Evolutionary conservation across 1,140 invertebrate genomes (phyloP).

Genomic region (Drosophila repleta): DNA sequence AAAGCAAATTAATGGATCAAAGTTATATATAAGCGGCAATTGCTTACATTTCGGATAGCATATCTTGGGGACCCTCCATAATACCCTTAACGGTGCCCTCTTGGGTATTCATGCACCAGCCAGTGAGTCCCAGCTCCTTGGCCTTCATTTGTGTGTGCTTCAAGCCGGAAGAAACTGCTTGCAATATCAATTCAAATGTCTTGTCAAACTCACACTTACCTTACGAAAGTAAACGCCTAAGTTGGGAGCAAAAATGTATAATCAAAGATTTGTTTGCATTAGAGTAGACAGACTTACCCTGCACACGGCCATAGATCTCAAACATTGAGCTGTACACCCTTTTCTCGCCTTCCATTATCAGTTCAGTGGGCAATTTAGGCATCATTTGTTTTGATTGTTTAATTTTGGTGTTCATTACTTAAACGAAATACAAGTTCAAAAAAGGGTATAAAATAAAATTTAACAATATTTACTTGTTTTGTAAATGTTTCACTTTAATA

Average conservation of each 20-base stretch:
- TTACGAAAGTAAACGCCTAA: constrained; percentile 59
- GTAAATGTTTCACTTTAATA: background rate
- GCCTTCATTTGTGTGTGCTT: constrained; percentile 60
- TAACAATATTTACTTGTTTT: background rate
- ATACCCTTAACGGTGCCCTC: constrained; percentile 58
- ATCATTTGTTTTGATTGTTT: constrained; percentile 20
- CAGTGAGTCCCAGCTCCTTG: constrained; percentile 43
- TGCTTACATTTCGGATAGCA: constrained; percentile 57
- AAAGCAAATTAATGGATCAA: background rate
- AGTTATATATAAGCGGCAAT: background rate
- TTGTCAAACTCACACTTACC: constrained; percentile 14
- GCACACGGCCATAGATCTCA: constrained; percentile 56
- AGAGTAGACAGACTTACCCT: constrained; percentile 41
- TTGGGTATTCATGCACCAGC: constrained; percentile 68
- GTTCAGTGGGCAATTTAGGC: background rate
- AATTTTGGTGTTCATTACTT: constrained; percentile 55
- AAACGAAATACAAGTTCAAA: too few species aligned
- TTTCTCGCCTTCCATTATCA: background rate
- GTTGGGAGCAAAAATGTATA: background rate
- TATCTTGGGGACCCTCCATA: constrained; percentile 52
- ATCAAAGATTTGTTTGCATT: too few species aligned
- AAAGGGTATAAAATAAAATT: background rate
- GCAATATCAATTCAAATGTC: background rate
- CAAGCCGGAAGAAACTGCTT: background rate
- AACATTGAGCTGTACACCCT: constrained; percentile 51